Percentiles rank a stretch among this genome's conserved stretches.
Conservation (phyloP, 1,140 invertebrate species). For the Drosophila subobscura region DNA sequence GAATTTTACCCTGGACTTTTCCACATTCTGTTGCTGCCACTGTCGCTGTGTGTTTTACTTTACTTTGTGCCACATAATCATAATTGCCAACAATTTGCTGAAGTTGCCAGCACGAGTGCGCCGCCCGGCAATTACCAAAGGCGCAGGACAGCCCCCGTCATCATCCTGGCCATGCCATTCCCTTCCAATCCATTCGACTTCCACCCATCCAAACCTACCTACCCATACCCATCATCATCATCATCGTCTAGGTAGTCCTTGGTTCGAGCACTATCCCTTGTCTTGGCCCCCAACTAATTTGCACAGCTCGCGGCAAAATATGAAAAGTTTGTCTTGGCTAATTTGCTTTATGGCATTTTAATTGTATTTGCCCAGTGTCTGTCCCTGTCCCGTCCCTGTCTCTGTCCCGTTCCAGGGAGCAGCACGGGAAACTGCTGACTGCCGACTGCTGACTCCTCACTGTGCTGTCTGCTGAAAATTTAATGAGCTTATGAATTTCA, state of each 20-base stretch:
- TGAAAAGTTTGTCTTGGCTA: constrained; percentile 81
- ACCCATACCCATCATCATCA: too few relatives aligned
- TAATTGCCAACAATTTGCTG: constrained; percentile 81
- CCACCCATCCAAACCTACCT: too few relatives aligned
- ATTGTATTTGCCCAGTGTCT: constrained; percentile 72
- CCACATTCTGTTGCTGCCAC: constrained; percentile 2
- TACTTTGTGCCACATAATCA: constrained; percentile 78
- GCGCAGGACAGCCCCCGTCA: constrained; percentile 55
- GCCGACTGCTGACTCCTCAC: constrained; percentile 38
- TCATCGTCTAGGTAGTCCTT: too few relatives aligned
- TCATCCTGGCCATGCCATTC: neutral
- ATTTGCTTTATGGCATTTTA: constrained; percentile 82
- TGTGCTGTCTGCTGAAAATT: constrained; percentile 62
- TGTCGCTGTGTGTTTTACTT: constrained; percentile 48
- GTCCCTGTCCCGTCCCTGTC: too few relatives aligned
- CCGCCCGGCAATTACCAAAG: constrained; percentile 73
- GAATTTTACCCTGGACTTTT: constrained; percentile 23
- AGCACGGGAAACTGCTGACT: constrained; percentile 42
- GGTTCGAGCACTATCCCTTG: neutral
- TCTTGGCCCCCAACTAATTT: constrained; percentile 58
- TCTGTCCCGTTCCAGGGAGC: too few relatives aligned
- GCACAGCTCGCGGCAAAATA: constrained; percentile 72
- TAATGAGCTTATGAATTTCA: constrained; percentile 79
- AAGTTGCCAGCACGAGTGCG: constrained; percentile 72
- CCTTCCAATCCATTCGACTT: neutral